phyloP scores from a whole-genome alignment of 1,140 invertebrate genomes.

The Gryon sp. region DNA sequence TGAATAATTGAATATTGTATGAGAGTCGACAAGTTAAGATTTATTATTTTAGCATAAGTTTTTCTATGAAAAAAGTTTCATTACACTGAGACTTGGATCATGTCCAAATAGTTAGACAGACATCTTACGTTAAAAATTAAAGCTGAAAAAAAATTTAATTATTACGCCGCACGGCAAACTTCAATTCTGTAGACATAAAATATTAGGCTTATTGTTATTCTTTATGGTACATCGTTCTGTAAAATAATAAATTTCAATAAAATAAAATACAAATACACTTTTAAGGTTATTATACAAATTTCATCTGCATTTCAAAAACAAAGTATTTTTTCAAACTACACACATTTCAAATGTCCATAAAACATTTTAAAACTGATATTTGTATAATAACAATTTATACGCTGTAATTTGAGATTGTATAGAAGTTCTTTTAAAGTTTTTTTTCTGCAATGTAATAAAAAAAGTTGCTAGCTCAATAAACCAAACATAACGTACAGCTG shows the following conservation, averaged over 20 bases:
- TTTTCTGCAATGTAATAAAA: neutral
- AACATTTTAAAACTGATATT: no score
- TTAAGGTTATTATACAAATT: neutral
- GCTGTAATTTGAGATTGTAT: neutral
- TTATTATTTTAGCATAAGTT: slow-evolving; percentile 36
- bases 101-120: slow-evolving; percentile 6
- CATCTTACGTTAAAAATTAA: slow-evolving; percentile 35
- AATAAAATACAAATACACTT: neutral
- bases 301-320: no score
- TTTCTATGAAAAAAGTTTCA: slow-evolving; percentile 39
- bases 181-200: slow-evolving; percentile 13
- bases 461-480: neutral
- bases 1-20: slow-evolving; percentile 26
- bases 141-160: slow-evolving; percentile 47
- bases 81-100: slow-evolving; percentile 22
- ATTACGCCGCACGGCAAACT: slow-evolving; percentile 24
- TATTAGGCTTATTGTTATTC: slow-evolving; percentile 10
- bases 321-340: no score
- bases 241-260: neutral
- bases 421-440: slow-evolving; percentile 1
- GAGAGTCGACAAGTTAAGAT: slow-evolving; percentile 10
- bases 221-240: neutral
- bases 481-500: slow-evolving; percentile 15
- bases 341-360: no score
- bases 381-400: neutral